A percentile compares a stretch with the other conserved stretches of the same genome.
Evolutionary conservation across 2,113 vertebrate genomes (phyloP).

Genomic region (Rhinopithecus roxellana): DNA sequence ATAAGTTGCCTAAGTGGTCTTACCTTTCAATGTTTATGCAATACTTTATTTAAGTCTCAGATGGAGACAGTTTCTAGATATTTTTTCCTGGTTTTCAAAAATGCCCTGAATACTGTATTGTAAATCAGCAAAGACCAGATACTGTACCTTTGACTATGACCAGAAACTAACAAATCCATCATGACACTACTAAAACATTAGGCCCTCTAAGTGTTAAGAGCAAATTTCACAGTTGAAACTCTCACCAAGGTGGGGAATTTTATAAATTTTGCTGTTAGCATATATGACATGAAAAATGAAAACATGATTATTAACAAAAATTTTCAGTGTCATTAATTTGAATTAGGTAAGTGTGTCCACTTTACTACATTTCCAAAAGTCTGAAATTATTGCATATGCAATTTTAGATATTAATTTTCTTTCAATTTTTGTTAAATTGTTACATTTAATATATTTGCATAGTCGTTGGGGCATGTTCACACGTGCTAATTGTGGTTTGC

Average conservation of each 20-base stretch:
- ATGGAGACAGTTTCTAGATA: background rate
- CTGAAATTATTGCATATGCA: background rate
- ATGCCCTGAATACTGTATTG: background rate
- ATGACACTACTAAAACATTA: background rate
- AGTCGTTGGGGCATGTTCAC: background rate
- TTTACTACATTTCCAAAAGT: background rate
- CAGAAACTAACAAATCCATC: background rate
- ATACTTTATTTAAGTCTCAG: background rate
- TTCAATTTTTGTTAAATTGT: constrained; percentile 4
- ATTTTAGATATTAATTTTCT: background rate
- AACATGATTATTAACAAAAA: background rate
- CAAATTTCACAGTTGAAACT: background rate
- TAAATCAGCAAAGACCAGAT: background rate
- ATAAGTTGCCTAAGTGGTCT: background rate
- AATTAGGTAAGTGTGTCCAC: background rate
- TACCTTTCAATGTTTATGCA: background rate
- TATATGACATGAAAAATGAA: background rate
- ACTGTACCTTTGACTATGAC: background rate
- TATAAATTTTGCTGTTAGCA: background rate
- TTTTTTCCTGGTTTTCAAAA: constrained; percentile 4
- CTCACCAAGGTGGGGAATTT: background rate
- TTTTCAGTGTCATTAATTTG: background rate
- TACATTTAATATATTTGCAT: background rate
- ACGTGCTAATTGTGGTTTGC: background rate
- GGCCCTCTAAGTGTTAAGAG: background rate